phyloP scores from a whole-genome alignment of 2,113 vertebrate genomes.

The Sturnus vulgaris region DNA sequence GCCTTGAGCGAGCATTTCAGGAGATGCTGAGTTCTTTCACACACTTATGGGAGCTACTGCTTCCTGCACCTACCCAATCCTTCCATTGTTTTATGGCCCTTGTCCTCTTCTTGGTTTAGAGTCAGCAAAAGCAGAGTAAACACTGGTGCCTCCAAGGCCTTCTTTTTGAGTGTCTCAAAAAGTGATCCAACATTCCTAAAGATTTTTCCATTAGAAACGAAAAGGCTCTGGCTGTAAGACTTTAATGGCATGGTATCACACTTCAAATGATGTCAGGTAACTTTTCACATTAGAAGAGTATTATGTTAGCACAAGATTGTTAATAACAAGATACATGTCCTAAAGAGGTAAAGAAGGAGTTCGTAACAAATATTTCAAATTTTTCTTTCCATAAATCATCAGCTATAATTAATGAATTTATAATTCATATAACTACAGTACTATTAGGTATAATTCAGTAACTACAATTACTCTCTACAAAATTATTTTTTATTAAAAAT shows the following conservation, averaged over 20 bases:
- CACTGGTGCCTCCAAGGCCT: not conserved
- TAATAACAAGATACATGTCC: not conserved
- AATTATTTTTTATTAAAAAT: not conserved
- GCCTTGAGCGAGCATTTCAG: not conserved
- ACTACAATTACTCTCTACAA: not conserved
- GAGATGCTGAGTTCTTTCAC: not conserved
- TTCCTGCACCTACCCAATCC: not conserved
- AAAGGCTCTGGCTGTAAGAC: not conserved
- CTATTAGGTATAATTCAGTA: not conserved
- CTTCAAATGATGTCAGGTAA: not conserved
- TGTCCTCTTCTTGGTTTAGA: not conserved
- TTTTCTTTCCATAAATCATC: not conserved
- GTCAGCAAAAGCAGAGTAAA: not conserved
- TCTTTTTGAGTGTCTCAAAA: not conserved
- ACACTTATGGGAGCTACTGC: fast-evolving
- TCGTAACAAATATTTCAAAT: not conserved
- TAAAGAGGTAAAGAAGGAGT: not conserved
- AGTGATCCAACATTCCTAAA: not conserved
- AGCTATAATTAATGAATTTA: not conserved
- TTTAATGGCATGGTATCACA: not conserved
- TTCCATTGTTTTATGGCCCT: not conserved
- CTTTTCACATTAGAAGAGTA: not conserved
- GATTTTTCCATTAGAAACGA: not conserved
- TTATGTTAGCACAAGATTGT: not conserved
- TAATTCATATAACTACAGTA: not conserved